Percentiles rank a stretch among this genome's conserved stretches.
Evolutionary conservation across 2,113 vertebrate species (phyloP).

Genomic region (Danionella cerebrum): DNA sequence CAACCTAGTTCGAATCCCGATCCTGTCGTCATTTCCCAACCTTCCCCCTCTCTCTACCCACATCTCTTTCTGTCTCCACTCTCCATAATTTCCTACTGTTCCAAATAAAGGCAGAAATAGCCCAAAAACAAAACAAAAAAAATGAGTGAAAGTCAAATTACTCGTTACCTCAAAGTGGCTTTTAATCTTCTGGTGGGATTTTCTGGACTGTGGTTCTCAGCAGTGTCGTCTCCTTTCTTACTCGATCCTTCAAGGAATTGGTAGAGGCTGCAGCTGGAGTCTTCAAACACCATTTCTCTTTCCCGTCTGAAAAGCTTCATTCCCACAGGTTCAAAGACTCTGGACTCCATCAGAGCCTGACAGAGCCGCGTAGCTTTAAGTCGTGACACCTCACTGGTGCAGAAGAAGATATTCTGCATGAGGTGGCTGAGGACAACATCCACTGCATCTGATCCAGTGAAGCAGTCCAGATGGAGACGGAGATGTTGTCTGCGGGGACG

Average conservation of each 20-base stretch:
- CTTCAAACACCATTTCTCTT: conserved; percentile 71
- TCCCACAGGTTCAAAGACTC: conserved; percentile 73
- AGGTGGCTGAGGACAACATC: conserved; percentile 75
- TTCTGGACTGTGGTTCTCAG: conserved; percentile 44
- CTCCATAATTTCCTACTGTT: no score
- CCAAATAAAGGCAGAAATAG: no score
- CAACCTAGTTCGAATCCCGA: no score
- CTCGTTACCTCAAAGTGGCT: conserved; percentile 57
- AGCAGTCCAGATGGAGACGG: conserved; percentile 65
- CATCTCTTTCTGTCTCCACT: no score
- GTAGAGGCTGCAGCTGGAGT: conserved; percentile 70
- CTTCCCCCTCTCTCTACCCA: no score
- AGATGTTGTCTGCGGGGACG: conserved; percentile 66
- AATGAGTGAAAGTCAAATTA: no score
- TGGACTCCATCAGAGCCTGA: conserved; percentile 78
- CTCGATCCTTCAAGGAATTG: conserved; percentile 64
- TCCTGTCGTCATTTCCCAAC: no score
- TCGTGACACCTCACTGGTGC: conserved; percentile 70
- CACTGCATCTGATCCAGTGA: conserved; percentile 73
- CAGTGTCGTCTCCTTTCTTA: not conserved
- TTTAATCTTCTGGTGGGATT: conserved; percentile 51
- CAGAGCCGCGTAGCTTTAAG: conserved; percentile 76
- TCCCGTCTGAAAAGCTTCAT: conserved; percentile 70
- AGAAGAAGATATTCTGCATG: conserved; percentile 77
- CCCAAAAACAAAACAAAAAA: no score